phyloP scores from a whole-genome alignment of 2,113 vertebrate species.

The Platichthys stellatus region DNA sequence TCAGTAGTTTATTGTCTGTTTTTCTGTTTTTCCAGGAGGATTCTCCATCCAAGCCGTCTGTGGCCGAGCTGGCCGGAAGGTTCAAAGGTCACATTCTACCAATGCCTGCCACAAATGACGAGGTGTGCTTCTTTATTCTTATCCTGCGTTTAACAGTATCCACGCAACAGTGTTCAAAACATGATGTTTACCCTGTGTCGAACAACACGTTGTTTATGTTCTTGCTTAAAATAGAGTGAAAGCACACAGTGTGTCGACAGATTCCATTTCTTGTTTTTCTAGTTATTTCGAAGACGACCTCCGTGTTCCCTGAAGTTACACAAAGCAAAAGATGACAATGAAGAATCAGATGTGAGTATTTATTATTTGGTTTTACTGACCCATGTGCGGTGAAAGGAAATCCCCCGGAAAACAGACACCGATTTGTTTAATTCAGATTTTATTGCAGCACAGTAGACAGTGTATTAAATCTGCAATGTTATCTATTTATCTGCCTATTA shows the following conservation, averaged over 20 bases:
- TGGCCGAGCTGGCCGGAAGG: constrained; percentile 81
- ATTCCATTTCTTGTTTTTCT: neutral
- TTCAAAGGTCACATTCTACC: constrained; percentile 76
- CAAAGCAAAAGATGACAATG: constrained; percentile 48
- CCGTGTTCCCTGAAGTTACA: constrained; percentile 72
- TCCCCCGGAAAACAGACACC: neutral
- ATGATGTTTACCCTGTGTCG: neutral
- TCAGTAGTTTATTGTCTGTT: neutral
- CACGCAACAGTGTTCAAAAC: neutral
- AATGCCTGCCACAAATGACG: constrained; percentile 58
- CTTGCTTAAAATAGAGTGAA: neutral
- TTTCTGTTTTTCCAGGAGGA: constrained; percentile 55
- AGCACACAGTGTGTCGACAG: neutral
- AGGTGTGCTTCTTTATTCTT: constrained; percentile 55
- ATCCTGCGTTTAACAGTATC: neutral
- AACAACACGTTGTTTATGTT: neutral
- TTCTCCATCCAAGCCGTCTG: constrained; percentile 79
- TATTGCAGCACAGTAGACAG: neutral
- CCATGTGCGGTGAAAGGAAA: neutral
- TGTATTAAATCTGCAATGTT: neutral
- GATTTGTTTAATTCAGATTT: neutral
- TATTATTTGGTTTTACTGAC: neutral
- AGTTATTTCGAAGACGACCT: constrained; percentile 53
- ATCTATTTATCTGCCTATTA: neutral
- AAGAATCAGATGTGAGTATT: constrained; percentile 65